Conservation (phyloP, 1,140 invertebrate genomes). For the Archegozetes longisetosus region DNA sequence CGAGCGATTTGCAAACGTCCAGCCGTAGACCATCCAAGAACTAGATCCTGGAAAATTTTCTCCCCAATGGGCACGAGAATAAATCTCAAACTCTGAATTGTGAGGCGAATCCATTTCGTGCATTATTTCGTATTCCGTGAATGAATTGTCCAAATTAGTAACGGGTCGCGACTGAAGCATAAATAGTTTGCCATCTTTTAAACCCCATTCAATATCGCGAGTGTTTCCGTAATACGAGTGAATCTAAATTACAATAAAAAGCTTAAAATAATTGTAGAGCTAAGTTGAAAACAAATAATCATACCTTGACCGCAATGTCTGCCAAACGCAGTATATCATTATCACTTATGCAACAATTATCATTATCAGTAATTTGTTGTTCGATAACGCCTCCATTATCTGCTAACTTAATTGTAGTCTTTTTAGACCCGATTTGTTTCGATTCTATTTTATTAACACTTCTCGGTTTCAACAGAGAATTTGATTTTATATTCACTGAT, state of each 20-base stretch:
- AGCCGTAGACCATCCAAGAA: slow-evolving; percentile 1
- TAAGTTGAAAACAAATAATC: neutral
- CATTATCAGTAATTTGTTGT: neutral
- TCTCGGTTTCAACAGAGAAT: neutral
- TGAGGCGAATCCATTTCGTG: slow-evolving; percentile 17
- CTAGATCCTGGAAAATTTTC: slow-evolving; percentile 10
- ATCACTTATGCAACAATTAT: slow-evolving; percentile 13
- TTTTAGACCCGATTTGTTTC: slow-evolving; percentile 7
- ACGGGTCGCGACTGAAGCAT: slow-evolving; percentile 20
- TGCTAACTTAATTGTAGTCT: neutral
- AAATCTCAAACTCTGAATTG: slow-evolving; percentile 13
- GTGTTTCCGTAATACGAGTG: slow-evolving; percentile 2
- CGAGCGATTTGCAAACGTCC: neutral
- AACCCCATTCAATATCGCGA: slow-evolving; percentile 22
- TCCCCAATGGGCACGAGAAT: slow-evolving; percentile 18
- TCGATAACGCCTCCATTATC: slow-evolving; percentile 1
- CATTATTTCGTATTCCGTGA: slow-evolving; percentile 18
- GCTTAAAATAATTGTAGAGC: neutral
- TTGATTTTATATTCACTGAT: slow-evolving; percentile 4
- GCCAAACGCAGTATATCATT: slow-evolving; percentile 2
- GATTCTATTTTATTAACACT: neutral
- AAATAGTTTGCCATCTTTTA: slow-evolving; percentile 2
- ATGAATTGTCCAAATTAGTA: slow-evolving; percentile 8
- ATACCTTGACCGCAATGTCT: slow-evolving; percentile 1
- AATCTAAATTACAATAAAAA: slow-evolving; percentile 8